These are phyloP conservation scores for Etheostoma perlongum DNA, from an alignment of 2,797 vertebrate species.

Conservation along the genomic window DNA sequence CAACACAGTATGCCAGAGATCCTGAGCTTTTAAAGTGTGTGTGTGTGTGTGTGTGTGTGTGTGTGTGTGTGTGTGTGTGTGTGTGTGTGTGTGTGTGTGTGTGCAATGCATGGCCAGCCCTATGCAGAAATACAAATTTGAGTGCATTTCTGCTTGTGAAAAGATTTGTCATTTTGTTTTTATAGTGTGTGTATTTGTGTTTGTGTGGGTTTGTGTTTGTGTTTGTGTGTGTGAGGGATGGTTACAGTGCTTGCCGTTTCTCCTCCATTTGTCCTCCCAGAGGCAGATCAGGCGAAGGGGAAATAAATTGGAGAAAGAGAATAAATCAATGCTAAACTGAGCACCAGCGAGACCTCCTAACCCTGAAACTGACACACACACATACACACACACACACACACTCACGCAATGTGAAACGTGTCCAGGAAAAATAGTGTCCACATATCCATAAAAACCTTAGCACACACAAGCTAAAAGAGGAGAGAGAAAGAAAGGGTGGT, in stretches of 20 bases:
- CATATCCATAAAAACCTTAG: conserved; percentile 27
- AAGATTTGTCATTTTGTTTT: conserved; percentile 53
- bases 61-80: conserved; percentile 6
- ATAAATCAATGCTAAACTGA: conserved; percentile 86
- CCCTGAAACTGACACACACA: conserved; percentile 65
- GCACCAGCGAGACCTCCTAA: conserved; percentile 79
- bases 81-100: conserved; percentile 11
- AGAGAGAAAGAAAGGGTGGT: not conserved
- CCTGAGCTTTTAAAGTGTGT: conserved; percentile 30
- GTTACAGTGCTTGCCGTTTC: conserved; percentile 72
- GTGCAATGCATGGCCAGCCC: not conserved
- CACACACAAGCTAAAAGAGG: conserved; percentile 11
- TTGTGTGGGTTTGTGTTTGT: conserved; percentile 28
- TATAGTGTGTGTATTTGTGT: conserved; percentile 32
- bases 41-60: conserved; percentile 19
- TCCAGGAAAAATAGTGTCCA: conserved; percentile 46
- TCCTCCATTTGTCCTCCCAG: conserved; percentile 84
- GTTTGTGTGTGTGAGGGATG: conserved; percentile 44
- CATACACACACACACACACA: conserved; percentile 21
- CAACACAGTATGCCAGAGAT: conserved; percentile 20
- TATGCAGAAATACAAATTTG: conserved; percentile 54
- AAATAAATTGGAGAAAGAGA: conserved; percentile 85
- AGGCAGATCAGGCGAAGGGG: conserved; percentile 79
- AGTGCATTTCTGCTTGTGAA: conserved; percentile 42
- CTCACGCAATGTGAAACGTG: conserved; percentile 28